A percentile compares a stretch with the other conserved stretches of the same genome.
Conservation (phyloP, 2,888 invertebrate species). For the Eilema caniola region DNA sequence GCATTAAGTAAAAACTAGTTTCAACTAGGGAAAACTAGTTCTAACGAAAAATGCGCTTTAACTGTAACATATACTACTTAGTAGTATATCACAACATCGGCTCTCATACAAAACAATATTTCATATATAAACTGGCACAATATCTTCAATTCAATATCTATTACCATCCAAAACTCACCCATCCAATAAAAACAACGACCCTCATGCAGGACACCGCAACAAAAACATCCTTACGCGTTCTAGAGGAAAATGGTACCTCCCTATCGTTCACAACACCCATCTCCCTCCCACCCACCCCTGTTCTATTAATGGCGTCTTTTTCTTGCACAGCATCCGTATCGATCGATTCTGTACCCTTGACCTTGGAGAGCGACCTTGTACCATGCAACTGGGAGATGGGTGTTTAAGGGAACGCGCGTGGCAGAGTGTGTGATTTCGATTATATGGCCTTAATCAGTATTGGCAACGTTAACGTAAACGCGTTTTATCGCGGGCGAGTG, state of each 20-base stretch:
- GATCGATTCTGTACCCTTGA: constrained; percentile 77
- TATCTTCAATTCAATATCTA: background rate
- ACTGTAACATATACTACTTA: too few species aligned
- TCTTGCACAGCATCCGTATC: constrained; percentile 80
- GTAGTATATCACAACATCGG: too few species aligned
- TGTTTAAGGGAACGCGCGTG: constrained; percentile 15
- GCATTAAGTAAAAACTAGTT: too few species aligned
- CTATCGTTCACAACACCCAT: constrained; percentile 25
- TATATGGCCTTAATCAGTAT: background rate
- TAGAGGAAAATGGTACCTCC: constrained; percentile 39
- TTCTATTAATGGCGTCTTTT: constrained; percentile 50
- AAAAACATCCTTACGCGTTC: constrained; percentile 34
- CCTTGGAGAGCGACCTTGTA: constrained; percentile 72
- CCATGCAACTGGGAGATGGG: constrained; percentile 38
- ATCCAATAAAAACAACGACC: background rate
- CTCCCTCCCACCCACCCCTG: constrained; percentile 43
- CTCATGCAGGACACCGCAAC: constrained; percentile 20
- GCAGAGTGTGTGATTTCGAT: background rate
- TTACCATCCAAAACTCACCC: background rate
- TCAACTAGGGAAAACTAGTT: too few species aligned
- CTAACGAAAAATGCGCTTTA: too few species aligned
- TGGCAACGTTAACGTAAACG: background rate
- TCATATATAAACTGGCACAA: too few species aligned
- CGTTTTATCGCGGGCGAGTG: background rate
- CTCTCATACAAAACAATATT: too few species aligned